Evolutionary conservation across 2,113 vertebrate genomes (phyloP), one percentile per base, ranked within the genome.

Genomic region (Okapia johnstoni): DNA sequence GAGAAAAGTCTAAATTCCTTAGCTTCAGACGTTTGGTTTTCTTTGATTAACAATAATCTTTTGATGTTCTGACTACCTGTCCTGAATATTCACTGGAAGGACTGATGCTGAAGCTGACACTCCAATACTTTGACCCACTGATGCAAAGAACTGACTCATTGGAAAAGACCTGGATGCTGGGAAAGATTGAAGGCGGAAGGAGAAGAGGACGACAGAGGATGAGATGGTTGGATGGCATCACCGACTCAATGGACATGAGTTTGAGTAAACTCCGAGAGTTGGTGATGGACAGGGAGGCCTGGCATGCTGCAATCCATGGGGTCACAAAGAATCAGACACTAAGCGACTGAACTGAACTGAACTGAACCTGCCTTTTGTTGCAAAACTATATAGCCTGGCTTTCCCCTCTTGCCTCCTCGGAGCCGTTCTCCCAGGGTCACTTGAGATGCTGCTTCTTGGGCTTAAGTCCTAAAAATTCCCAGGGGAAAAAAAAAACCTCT

Each of bases 301-400:
- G n/a, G 10, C 10, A 1, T 70, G n/a, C n/a, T 3, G 1, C 19
- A 40, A 10, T 23, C n/a, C 19, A 6, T 23, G n/a, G n/a, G 66
- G 66, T 12, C 0, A 5, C n/a, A 70, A 23, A 23, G n/a, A 40
- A n/a, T 40, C n/a, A 2, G 66, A 70, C 66, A 21, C n/a, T 70
- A 9, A 23, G n/a, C 0, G n/a, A 58, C 25, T 58, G 23, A 58
- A 70, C 66, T 70, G 19, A 55, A 21, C 54, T 55, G 54, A 40
- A 12, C 2, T 70, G n/a, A 70, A 70, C n/a, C 66, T 70, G 66
- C 19, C 66, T 19, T 70, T 40, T 40, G 19, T n/a, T 70, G 66
- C 19, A 70, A 70, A 70, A 40, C 66, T 70, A 3, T 23, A 23
- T 70, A 23, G 40, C 10, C 36, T 23, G 19, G 66, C 19, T 40